Base-by-base conservation (phyloP, 2,888 invertebrate species). In the Gandaritis pyraliata region DNA sequence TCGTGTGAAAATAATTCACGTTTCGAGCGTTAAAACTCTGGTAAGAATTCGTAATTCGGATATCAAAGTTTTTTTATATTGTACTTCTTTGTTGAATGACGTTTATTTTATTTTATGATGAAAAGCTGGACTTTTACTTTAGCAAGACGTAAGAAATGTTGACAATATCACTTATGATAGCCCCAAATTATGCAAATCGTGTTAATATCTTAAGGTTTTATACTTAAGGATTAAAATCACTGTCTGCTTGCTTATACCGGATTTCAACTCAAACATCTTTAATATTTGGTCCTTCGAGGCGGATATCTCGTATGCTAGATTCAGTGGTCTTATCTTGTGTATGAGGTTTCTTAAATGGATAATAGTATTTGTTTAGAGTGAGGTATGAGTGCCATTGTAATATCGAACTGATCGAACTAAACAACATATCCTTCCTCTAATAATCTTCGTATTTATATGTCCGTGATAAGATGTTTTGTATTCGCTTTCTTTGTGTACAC, bases 341-440 rank as follows among this genome's bases (percentile, higher is more conserved):
- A 10, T 29, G 11, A 16, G 23, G 45, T 45, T 48, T 13, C 33
- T 13, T 15, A 48, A 30, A 13, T 29, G 16, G 16, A 15, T 11
- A 33, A 16, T 57, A 13, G n/a, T 36, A 49, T 58, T 53, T 58
- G 33, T 45, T 55, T 55, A 51, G 50, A 58, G 54, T 58, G 30
- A 48, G 46, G 12, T 23, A n/a, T 33, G 57, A 57, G 68, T 69
- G 77, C 76, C 77, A 78, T 77, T 74, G 63, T 68, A 71, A 68
- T 65, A 68, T 69, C 66, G 66, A 66, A 57, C 60, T 61, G 66
- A 68, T 69, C 66, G 66, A 66, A 57, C 60, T 61, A 67, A 62
- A 55, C 47, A 47, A 71, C 71, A 71, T 71, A 71, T 71, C 71
- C 45, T 63, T 60, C 23, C 45, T 53, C 23, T 53, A 51, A 48